Base-by-base conservation (phyloP, 1,140 invertebrate genomes). In the Wiebesia pumilae region DNA sequence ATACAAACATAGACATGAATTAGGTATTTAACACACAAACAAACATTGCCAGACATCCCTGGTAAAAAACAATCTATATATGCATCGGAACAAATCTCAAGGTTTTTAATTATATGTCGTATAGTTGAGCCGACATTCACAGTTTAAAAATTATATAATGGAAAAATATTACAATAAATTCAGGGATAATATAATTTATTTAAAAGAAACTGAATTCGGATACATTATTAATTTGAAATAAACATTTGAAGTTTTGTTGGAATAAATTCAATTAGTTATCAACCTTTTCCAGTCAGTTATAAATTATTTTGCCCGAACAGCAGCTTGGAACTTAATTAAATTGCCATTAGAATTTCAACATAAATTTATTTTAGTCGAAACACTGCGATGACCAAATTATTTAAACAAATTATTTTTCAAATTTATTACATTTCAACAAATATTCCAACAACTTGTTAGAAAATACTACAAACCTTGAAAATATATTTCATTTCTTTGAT, bases 11-110 rank as follows among this genome's bases (percentile, higher is more conserved):
- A 65, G 35, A 84, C 73, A 51, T 78, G 10, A 79, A 85, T 67
- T 47, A 85, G 54, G 78, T 77, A 80, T 85, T 80, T 35, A 69
- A 80, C 62, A 85, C 43, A 69, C 38, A 85, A 67, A 84, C 73
- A 78, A 35, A 79, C 75, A 85, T 80, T 27, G 38, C 78, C 47
- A 51, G 33, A 69, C 21, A 38, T 40, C 0, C 51, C 71, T 78
- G 71, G 62, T 62, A 78, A 77, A 78, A 77, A 84, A 69, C 43
- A 58, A 51, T 78, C 21, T 78, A 47, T 40, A 3, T 16, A 75
- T 16, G 3, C 24, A 51, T 83, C 1, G 7, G 1, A 77, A 33
- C 27, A 24, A 73, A 69, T 71, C 2, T 82, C 65, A 73, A 38
- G 35, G 24, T 33, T 69, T 69, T 33, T 69, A 69, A 33, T 33